phyloP scores from a whole-genome alignment of 2,888 invertebrate genomes.

The Apantesis nais region DNA sequence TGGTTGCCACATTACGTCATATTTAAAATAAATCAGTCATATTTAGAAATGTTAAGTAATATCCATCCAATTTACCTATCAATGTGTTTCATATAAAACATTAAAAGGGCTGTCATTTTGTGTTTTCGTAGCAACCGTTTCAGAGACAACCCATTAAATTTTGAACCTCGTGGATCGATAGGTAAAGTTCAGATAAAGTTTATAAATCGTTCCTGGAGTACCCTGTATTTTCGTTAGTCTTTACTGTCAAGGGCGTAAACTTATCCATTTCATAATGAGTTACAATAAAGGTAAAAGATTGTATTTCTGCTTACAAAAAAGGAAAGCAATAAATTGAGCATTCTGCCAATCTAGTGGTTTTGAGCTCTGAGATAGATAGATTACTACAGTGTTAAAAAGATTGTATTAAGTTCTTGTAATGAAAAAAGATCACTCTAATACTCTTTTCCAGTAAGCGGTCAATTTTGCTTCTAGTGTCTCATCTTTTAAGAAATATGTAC shows the following conservation, averaged over 20 bases:
- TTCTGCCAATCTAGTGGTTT: not conserved
- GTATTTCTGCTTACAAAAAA: not conserved
- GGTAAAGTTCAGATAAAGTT: conserved; percentile 3
- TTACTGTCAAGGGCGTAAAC: not conserved
- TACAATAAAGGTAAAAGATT: not conserved
- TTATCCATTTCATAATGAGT: not conserved
- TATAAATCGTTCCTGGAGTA: not conserved
- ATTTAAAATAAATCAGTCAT: not conserved
- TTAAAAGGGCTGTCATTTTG: conserved; percentile 30
- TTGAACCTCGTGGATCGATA: conserved; percentile 5
- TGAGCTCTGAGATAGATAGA: not conserved
- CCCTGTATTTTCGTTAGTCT: not conserved
- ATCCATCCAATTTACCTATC: not conserved
- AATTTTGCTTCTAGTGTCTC: not conserved
- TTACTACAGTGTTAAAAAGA: not conserved
- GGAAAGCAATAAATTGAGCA: not conserved
- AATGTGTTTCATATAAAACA: not conserved
- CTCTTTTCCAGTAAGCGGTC: not conserved
- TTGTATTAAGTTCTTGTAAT: not conserved
- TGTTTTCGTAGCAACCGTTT: conserved; percentile 10
- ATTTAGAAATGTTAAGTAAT: not conserved
- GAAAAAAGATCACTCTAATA: not conserved
- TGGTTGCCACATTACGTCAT: not conserved
- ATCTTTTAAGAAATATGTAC: not conserved
- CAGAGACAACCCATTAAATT: conserved; percentile 17